phyloP scores from a whole-genome alignment of 2,113 vertebrate genomes.

The Procapra przewalskii region DNA sequence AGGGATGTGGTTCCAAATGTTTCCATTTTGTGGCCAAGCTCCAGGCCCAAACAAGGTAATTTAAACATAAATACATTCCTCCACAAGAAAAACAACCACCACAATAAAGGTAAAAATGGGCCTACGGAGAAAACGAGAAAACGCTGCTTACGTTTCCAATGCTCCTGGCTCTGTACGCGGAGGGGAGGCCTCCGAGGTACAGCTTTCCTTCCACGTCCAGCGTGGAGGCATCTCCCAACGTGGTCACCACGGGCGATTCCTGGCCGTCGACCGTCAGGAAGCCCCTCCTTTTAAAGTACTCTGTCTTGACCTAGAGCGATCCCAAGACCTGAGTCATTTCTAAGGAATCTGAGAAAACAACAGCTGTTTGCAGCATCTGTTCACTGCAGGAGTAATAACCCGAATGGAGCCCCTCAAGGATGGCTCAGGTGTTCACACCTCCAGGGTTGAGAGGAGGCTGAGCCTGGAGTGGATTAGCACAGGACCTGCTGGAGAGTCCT shows the following conservation, averaged over 20 bases:
- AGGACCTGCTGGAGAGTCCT: no score
- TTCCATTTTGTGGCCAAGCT: background rate
- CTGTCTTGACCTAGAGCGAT: constrained; percentile 81
- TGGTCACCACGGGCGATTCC: constrained; percentile 65
- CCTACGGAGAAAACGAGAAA: background rate
- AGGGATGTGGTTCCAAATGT: background rate
- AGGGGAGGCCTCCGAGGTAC: constrained; percentile 90
- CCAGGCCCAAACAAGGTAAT: background rate
- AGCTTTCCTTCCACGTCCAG: constrained; percentile 90
- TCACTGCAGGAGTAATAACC: background rate
- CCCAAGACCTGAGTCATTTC: background rate
- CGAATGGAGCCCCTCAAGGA: background rate
- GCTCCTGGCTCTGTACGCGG: constrained; percentile 81
- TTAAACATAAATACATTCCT: background rate
- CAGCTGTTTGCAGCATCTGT: background rate
- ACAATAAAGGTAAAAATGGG: background rate
- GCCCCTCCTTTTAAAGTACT: constrained; percentile 85
- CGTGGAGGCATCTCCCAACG: constrained; percentile 85
- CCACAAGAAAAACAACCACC: background rate
- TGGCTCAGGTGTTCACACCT: background rate
- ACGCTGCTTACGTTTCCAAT: constrained; percentile 85
- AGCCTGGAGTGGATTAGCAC: background rate
- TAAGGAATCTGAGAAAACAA: background rate
- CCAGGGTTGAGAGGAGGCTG: accelerated
- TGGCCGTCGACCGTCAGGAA: constrained; percentile 82